Evolutionary conservation across 2,888 invertebrate genomes (phyloP), one percentile per base, ranked within the genome.

Genomic region (Conchocele bisecta): DNA sequence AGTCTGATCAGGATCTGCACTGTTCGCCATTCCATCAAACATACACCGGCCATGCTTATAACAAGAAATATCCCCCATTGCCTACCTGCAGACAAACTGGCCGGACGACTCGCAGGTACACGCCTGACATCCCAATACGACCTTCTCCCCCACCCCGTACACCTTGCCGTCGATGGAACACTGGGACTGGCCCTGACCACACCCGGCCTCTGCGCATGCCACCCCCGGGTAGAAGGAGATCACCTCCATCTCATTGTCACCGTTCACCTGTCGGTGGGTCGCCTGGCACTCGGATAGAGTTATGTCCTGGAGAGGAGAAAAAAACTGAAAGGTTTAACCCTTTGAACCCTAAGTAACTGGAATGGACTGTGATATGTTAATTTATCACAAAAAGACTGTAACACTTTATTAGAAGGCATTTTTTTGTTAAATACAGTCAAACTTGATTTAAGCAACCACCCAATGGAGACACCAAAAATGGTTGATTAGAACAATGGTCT

Each of bases 61-160:
- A n/a, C n/a, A n/a, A n/a, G n/a, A n/a, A n/a, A n/a, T n/a, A n/a
- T n/a, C n/a, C n/a, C n/a, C n/a, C n/a, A n/a, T 26, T 0, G 75
- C 68, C 75, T 66, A 88, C 88, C 80, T 81, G 83, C 88, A 88
- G 9, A 78, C 75, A 72, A 87, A 70, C 58, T 79, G 60, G n/a
- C 83, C 85, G 26, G 81, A 78, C 1, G 71, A 75, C 42, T 82
- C 73, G 77, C 88, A 88, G 1, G 71, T 72, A 74, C 88, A 88
- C 41, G 81, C 77, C 78, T 87, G 83, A 76, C 87, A 88, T 5
- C 87, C 86, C 1, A 86, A 76, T 7, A 65, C 64, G 20, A 82
- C 75, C 17, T 63, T 68, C 22, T 85, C 78, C 9, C 87, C 86
- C 5, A 75, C 61, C 31, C 70, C 57, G 59, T 86, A 86, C 7